Evolutionary conservation across 2,888 invertebrate species (phyloP).

Genomic region (Apotomis turbidana): DNA sequence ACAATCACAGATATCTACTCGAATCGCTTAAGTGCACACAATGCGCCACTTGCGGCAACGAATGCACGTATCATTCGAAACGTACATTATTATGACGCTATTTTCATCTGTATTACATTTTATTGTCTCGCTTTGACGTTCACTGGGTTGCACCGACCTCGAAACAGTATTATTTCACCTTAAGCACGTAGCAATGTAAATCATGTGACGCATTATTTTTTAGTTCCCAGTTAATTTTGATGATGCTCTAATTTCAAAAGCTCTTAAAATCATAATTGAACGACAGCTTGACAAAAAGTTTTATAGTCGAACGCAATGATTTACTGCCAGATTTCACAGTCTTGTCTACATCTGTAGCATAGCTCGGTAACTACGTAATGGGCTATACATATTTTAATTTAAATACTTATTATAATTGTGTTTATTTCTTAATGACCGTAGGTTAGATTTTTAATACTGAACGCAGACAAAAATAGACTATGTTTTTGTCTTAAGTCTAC

Average conservation of each 20-base stretch:
- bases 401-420: slow-evolving; percentile 28
- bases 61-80: slow-evolving; percentile 5
- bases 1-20: slow-evolving; percentile 73
- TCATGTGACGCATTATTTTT: slow-evolving; percentile 9
- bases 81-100: slow-evolving; percentile 2
- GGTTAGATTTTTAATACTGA: no score
- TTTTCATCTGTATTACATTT: slow-evolving; percentile 19
- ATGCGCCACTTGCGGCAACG: slow-evolving; percentile 47
- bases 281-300: slow-evolving; percentile 68
- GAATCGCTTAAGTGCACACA: slow-evolving; percentile 52
- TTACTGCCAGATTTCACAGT: slow-evolving; percentile 73
- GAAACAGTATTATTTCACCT: not conserved
- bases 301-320: slow-evolving; percentile 70
- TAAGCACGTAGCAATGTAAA: slow-evolving; percentile 12
- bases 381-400: slow-evolving; percentile 39
- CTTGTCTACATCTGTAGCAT: slow-evolving; percentile 47
- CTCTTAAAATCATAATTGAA: slow-evolving; percentile 50
- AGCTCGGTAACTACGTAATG: slow-evolving; percentile 37
- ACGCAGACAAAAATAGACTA: no score
- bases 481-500: no score
- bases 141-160: not conserved
- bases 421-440: no score
- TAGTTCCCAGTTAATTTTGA: slow-evolving; percentile 29
- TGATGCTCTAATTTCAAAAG: slow-evolving; percentile 48
- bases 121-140: not conserved